These are phyloP conservation scores for Microcebus tavaratra DNA, from an alignment of 2,113 vertebrate genomes.

Conservation along the genomic window DNA sequence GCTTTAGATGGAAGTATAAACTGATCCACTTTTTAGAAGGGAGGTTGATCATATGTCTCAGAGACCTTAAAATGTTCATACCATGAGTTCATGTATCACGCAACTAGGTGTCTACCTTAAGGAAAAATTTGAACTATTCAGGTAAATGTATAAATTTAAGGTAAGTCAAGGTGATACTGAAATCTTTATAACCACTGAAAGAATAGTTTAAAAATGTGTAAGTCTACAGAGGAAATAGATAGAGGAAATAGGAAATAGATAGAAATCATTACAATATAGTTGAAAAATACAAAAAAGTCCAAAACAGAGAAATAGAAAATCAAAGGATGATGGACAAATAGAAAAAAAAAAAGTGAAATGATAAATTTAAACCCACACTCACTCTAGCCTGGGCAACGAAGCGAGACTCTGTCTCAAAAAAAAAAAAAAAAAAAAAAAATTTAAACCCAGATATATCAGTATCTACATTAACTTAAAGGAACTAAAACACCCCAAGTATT, in stretches of 20 bases:
- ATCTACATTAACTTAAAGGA: not conserved
- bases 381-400: too few relatives aligned
- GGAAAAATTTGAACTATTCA: not conserved
- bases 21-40: not conserved
- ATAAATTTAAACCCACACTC: not conserved
- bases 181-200: not conserved
- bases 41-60: not conserved
- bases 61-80: not conserved
- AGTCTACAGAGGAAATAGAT: not conserved
- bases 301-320: not conserved
- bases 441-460: not conserved
- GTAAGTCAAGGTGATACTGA: not conserved
- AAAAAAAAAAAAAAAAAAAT: not conserved
- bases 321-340: not conserved
- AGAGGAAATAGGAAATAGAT: not conserved
- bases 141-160: conserved; percentile 12
- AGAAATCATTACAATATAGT: not conserved
- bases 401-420: too few relatives aligned
- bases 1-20: not conserved
- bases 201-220: not conserved
- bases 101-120: not conserved
- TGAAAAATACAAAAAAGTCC: not conserved
- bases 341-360: not conserved
- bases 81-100: not conserved
- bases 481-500: conserved; percentile 5